Conservation (phyloP, 2,113 vertebrate species). For the Xenopus laevis region DNA sequence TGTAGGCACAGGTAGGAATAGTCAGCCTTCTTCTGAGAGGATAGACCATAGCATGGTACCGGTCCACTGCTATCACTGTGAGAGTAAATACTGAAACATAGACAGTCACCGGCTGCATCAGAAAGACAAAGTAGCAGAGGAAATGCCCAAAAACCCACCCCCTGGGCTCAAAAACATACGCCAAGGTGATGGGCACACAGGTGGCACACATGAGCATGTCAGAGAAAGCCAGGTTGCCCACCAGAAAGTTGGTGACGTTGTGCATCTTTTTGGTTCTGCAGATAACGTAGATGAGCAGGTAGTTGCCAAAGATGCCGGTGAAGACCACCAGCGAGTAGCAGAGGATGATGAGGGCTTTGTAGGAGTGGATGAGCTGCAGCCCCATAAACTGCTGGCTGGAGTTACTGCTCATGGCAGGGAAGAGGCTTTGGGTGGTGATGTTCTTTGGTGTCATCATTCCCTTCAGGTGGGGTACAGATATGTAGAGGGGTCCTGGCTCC, state of each 20-base stretch:
- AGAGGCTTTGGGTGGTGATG: constrained; percentile 59
- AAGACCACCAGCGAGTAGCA: constrained; percentile 70
- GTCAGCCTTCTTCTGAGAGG: constrained; percentile 75
- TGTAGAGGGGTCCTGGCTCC: neutral
- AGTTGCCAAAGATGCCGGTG: constrained; percentile 74
- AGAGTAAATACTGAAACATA: constrained; percentile 73
- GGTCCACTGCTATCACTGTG: constrained; percentile 70
- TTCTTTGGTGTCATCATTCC: constrained; percentile 55
- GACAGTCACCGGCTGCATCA: constrained; percentile 69
- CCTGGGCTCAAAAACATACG: constrained; percentile 70
- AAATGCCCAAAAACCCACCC: constrained; percentile 70
- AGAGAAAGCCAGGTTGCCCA: constrained; percentile 79
- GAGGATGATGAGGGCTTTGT: constrained; percentile 76
- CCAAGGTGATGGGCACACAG: constrained; percentile 70
- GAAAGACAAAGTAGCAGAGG: constrained; percentile 73
- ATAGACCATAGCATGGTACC: constrained; percentile 73
- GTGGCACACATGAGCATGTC: constrained; percentile 81
- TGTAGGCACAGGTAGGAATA: constrained; percentile 65
- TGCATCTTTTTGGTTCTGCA: constrained; percentile 76
- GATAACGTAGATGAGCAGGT: constrained; percentile 76
- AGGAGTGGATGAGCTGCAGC: constrained; percentile 72
- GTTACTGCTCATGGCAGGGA: constrained; percentile 59
- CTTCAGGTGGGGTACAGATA: neutral
- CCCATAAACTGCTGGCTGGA: constrained; percentile 67
- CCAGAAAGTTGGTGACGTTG: constrained; percentile 79